Evolutionary conservation across 2,888 invertebrate species (phyloP).

Genomic region (Pimpla rufipes): DNA sequence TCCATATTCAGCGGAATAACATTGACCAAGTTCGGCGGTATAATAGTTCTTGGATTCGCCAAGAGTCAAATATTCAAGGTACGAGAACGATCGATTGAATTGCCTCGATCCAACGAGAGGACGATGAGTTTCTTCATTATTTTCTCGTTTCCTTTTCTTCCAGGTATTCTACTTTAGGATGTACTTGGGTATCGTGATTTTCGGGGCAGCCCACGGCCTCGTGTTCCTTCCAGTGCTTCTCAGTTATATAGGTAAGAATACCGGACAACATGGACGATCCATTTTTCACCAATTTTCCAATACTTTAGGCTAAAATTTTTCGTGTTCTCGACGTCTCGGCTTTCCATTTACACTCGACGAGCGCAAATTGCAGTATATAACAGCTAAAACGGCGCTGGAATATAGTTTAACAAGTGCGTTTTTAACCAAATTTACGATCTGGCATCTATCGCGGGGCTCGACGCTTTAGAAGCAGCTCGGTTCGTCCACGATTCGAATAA

Average conservation of each 20-base stretch:
- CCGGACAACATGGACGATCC: neutral
- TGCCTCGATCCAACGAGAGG: neutral
- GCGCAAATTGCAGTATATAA: neutral
- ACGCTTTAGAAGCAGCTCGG: neutral
- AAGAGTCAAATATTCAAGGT: constrained; percentile 98
- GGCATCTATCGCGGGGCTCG: neutral
- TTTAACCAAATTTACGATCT: neutral
- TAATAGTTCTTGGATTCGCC: constrained; percentile 97
- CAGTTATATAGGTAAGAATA: constrained; percentile 95
- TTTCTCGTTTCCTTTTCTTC: constrained; percentile 53
- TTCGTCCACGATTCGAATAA: neutral
- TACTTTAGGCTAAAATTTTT: neutral
- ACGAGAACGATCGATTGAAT: constrained; percentile 45
- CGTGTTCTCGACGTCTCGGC: neutral
- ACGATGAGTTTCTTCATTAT: constrained; percentile 19
- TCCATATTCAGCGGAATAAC: constrained; percentile 99
- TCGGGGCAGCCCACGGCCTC: constrained; percentile 98
- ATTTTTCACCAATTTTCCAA: constrained; percentile 1
- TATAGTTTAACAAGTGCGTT: constrained; percentile 11
- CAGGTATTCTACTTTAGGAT: constrained; percentile 98
- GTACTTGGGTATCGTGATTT: constrained; percentile 98
- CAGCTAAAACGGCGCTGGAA: constrained; percentile 1
- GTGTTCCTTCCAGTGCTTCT: constrained; percentile 98
- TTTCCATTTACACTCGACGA: constrained; percentile 28
- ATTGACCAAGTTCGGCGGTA: constrained; percentile 98